Conservation (phyloP, 2,113 vertebrate species). For the Hiodon alosoides region DNA sequence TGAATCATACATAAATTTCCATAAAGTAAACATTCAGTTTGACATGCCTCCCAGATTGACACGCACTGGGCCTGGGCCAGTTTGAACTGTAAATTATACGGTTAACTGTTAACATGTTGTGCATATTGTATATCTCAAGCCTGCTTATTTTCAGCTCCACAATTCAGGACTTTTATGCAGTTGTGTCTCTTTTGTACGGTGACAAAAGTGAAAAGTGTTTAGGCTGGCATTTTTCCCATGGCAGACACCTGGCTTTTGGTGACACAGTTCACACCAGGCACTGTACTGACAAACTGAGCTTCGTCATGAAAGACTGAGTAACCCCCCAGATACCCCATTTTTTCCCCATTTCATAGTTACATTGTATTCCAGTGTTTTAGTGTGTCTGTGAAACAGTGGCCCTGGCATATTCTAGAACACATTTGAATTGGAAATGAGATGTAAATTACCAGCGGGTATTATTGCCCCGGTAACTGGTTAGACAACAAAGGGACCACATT, state of each 20-base stretch:
- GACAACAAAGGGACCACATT: conserved; percentile 36
- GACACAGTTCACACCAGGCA: conserved; percentile 7
- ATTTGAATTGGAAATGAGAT: conserved; percentile 51
- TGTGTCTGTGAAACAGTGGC: conserved; percentile 24
- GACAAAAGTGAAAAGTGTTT: neutral
- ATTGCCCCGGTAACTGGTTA: conserved; percentile 42
- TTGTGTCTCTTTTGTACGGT: too few relatives aligned
- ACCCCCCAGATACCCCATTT: conserved; percentile 9
- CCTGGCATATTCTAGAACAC: conserved; percentile 30
- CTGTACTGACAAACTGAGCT: conserved; percentile 24
- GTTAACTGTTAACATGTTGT: too few relatives aligned
- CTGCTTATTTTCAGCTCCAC: neutral
- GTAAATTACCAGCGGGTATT: conserved; percentile 46
- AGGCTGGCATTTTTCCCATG: conserved; percentile 26
- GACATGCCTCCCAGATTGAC: too few relatives aligned
- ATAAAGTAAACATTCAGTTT: neutral
- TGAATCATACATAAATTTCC: neutral
- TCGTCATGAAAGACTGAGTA: conserved; percentile 21
- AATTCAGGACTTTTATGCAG: too few relatives aligned
- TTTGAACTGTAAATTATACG: too few relatives aligned
- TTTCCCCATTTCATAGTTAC: conserved; percentile 33
- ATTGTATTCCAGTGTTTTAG: conserved; percentile 25
- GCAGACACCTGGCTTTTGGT: neutral
- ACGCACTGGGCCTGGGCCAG: too few relatives aligned
- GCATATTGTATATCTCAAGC: neutral